Base-by-base conservation (phyloP, 2,797 vertebrate genomes). In the Potorous gilbertii region DNA sequence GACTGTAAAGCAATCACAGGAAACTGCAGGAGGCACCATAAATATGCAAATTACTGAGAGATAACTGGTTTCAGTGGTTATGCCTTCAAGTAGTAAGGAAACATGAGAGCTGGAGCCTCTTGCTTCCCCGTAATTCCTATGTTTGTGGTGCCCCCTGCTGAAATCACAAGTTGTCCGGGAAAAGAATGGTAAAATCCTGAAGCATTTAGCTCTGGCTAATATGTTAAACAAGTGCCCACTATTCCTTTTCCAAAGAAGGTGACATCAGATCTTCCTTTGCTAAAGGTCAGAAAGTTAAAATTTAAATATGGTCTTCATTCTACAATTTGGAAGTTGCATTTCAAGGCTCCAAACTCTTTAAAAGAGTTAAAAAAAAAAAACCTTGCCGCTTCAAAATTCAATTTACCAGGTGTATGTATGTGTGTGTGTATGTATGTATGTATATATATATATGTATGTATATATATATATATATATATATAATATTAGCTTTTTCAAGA, bases 21-120 rank as follows among this genome's bases (percentile, higher is more conserved):
- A 98, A 98, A 96, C 99, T 97, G 98, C 99, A 97, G 99, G 98
- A 99, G 99, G 98, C 98, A 98, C 98, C 97, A 99, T 99, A 98
- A 99, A 98, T 98, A 99, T 99, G 99, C 98, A 99, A 98, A 99
- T 99, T 97, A 97, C 98, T 57, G 93, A 98, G 98, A 98, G 98
- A 98, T 98, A 98, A 98, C 98, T 98, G 98, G 98, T 98, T 98
- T 98, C 98, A 98, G 97, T 98, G 98, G 98, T 98, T 99, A 98
- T 98, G 98, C 98, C 98, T 98, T 97, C 97, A 97, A 98, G 98
- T 98, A 98, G 98, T 95, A 50, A 95, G 95, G 97, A 98, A 95
- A 92, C 94, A 54, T 90, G 94, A 97, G 95, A 97, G 95, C 96
- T 52, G 56, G 94, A 96, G 97, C 97, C 95, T 92, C 96, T 97